A percentile compares a stretch with the other conserved stretches of the same genome.
Conservation (phyloP, 2,888 invertebrate genomes). For the Aspidiotus destructor region DNA sequence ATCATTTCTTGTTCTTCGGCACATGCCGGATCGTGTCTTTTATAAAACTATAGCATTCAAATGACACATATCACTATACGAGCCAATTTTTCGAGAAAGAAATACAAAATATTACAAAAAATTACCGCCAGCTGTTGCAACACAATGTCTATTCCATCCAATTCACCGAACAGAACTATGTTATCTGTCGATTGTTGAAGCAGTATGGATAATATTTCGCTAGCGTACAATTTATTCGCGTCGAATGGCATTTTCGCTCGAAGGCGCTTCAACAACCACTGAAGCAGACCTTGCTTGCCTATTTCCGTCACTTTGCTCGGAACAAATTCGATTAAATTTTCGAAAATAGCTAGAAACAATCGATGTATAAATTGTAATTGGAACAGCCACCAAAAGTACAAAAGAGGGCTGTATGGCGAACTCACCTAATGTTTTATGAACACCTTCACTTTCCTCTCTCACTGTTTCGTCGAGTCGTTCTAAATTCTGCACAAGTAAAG, state of each 20-base stretch:
- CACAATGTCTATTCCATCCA: slow-evolving; percentile 92
- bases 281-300: slow-evolving; percentile 79
- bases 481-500: slow-evolving; percentile 83
- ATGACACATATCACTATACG: background rate
- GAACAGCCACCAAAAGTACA: background rate
- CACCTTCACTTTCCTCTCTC: slow-evolving; percentile 91
- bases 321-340: slow-evolving; percentile 87
- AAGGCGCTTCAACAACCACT: slow-evolving; percentile 84
- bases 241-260: slow-evolving; percentile 86
- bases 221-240: slow-evolving; percentile 87
- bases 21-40: slow-evolving; percentile 81
- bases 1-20: slow-evolving; percentile 95
- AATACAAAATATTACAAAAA: slow-evolving; percentile 33
- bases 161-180: slow-evolving; percentile 69
- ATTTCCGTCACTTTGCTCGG: slow-evolving; percentile 75
- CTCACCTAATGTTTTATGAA: slow-evolving; percentile 80
- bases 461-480: slow-evolving; percentile 85
- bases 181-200: slow-evolving; percentile 82
- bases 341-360: slow-evolving; percentile 63
- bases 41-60: slow-evolving; percentile 59
- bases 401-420: too few relatives aligned
- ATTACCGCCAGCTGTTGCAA: slow-evolving; percentile 84
- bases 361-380: slow-evolving; percentile 4
- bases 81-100: background rate
- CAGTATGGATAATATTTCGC: slow-evolving; percentile 90